Percentiles rank a stretch among this genome's conserved stretches.
Evolutionary conservation across 2,797 vertebrate genomes (phyloP).

Genomic region (Chromobotia macracanthus): DNA sequence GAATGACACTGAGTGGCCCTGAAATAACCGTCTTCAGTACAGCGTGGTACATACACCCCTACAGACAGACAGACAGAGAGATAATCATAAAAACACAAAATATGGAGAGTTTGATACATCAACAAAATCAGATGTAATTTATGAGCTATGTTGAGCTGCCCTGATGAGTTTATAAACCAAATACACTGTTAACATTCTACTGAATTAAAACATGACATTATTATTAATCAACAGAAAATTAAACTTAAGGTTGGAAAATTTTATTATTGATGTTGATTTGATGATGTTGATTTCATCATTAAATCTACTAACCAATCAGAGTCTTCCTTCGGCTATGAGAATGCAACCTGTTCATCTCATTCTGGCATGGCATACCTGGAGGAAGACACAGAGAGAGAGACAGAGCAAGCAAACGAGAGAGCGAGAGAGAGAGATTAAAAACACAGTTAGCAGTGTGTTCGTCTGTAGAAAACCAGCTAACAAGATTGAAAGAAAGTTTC

Average conservation of each 20-base stretch:
- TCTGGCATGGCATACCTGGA: conserved; percentile 93
- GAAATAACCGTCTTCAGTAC: conserved; percentile 94
- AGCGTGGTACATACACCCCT: conserved; percentile 90
- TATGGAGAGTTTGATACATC: neutral
- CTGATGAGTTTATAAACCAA: conserved; percentile 47
- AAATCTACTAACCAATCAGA: conserved; percentile 86
- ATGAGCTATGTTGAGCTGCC: conserved; percentile 27
- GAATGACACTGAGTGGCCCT: conserved; percentile 93
- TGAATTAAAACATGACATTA: neutral
- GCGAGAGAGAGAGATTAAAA: no score
- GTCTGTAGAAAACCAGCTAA: no score
- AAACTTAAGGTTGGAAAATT: no score
- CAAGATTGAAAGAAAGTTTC: no score
- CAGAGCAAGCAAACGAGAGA: no score
- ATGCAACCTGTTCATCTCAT: conserved; percentile 94
- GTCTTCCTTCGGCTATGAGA: conserved; percentile 89
- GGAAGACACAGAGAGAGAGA: conserved; percentile 64
- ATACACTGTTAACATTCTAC: conserved; percentile 27
- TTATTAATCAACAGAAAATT: no score
- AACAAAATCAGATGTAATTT: neutral
- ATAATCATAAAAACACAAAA: conserved; percentile 30
- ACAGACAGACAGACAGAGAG: conserved; percentile 26
- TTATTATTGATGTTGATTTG: conserved; percentile 54
- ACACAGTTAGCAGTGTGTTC: no score
- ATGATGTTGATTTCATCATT: conserved; percentile 32